These are phyloP conservation scores for Nannospalax galili DNA, from an alignment of 2,113 vertebrate genomes.

Conservation along the genomic window DNA sequence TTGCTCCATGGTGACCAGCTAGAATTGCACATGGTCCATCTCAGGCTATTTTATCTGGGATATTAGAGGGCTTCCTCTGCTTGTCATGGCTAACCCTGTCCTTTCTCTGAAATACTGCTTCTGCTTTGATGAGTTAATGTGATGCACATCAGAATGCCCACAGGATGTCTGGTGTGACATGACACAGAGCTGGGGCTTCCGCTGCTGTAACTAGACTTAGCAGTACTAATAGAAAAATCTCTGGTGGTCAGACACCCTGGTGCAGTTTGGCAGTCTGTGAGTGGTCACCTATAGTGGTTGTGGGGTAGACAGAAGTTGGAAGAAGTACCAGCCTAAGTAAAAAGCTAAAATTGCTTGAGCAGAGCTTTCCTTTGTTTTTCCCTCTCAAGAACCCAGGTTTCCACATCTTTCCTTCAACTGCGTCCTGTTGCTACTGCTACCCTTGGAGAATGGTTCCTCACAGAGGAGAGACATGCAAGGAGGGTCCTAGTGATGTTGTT, in stretches of 20 bases:
- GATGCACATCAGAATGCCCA: neutral
- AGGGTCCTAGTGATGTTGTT: no score
- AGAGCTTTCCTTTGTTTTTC: neutral
- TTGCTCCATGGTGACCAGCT: neutral
- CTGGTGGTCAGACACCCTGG: neutral
- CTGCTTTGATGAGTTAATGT: constrained; percentile 40
- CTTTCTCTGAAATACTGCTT: constrained; percentile 50
- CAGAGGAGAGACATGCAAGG: neutral
- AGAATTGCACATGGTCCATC: neutral
- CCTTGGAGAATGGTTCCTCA: neutral
- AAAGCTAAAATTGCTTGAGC: neutral
- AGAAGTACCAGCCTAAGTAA: neutral
- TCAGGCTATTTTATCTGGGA: neutral
- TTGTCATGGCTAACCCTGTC: neutral
- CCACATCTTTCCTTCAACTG: constrained; percentile 5
- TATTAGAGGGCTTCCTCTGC: neutral
- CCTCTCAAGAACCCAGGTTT: constrained; percentile 58
- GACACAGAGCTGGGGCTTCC: constrained; percentile 7
- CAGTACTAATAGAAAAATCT: neutral
- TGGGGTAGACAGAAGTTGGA: neutral
- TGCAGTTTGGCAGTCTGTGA: neutral
- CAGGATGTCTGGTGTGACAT: no score
- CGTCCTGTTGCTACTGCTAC: constrained; percentile 3
- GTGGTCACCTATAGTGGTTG: neutral
- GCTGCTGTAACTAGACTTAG: neutral